Evolutionary conservation across 2,113 vertebrate genomes (phyloP), one percentile per base, ranked within the genome.

Genomic region (Scytalopus superciliaris): DNA sequence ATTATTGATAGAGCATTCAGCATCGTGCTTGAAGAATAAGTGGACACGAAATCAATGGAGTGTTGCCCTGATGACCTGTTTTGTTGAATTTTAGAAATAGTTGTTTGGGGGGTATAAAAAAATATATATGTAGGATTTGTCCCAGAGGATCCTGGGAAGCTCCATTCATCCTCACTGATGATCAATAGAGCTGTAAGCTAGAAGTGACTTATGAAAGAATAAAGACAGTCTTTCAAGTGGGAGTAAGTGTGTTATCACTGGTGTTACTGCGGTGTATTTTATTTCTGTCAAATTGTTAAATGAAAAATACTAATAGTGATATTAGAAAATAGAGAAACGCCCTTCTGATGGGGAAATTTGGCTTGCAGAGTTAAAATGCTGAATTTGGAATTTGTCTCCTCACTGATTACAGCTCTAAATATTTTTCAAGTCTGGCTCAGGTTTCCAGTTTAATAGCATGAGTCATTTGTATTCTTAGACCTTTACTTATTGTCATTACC

Each of bases 71-170:
- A 93, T 97, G 96, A 97, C 96, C 97, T 87, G 97, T 97, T 97
- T 94, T 91, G 50, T 96, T 94, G 95, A 96, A 96, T 96, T 98
- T 98, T 95, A 96, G 97, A 97, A 97, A 97, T 96, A 96, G 95
- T 96, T 96, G 92, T 96, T 97, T 89, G 19, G 30, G 95, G 82
- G 92, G 96, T 87, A 90, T 96, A 97, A 98, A 95, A 97, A 74
- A 86, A 96, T 95, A 91, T 94, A 91, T 94, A 97, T 96, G 95
- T 96, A 96, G 94, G 91, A 90, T 97, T 96, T 97, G 50, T 97
- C 97, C 94, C 95, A 94, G 81, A 97, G 98, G 97, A 96, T 97
- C 94, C 84, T 96, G 96, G 97, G 96, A 96, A 93, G 91, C 85
- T 93, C 96, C 95, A 92, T 98, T 98, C 96, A 96, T 97, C 95